Percentiles rank a stretch among this genome's conserved stretches.
Evolutionary conservation across 2,113 vertebrate genomes (phyloP).

Genomic region (Mixornis gularis): DNA sequence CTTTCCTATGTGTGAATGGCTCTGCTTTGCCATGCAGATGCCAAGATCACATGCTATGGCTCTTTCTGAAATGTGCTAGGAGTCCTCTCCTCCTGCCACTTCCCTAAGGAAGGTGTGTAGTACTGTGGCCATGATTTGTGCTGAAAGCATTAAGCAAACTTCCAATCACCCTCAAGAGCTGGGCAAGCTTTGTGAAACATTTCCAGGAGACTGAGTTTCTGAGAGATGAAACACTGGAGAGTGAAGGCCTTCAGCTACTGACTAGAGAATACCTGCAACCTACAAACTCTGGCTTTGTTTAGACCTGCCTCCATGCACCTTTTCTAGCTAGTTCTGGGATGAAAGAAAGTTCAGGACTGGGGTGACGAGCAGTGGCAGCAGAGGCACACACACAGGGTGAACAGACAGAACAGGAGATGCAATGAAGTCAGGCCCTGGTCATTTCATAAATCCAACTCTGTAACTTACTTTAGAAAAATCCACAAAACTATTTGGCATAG

Average conservation of each 20-base stretch:
- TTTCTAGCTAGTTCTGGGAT: not conserved
- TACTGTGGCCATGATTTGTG: not conserved
- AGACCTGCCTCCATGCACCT: not conserved
- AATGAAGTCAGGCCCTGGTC: not conserved
- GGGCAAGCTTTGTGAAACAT: not conserved
- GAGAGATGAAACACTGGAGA: not conserved
- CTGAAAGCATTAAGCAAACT: not conserved
- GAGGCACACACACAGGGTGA: not conserved
- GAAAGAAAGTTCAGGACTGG: not conserved
- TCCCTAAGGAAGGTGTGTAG: not conserved
- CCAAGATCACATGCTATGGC: not conserved
- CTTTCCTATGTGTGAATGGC: not conserved
- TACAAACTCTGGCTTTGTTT: not conserved
- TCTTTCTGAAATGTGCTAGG: not conserved
- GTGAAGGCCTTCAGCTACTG: not conserved
- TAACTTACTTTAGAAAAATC: constrained; percentile 93
- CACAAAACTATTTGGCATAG: constrained; percentile 93
- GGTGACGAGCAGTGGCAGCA: not conserved
- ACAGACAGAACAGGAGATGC: not conserved
- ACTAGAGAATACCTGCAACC: not conserved
- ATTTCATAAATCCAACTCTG: not conserved
- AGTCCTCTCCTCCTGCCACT: not conserved
- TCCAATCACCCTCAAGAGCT: not conserved
- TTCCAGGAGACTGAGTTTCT: not conserved
- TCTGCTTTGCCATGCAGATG: not conserved